phyloP scores from a whole-genome alignment of 2,888 invertebrate genomes.

The Epinotia brunnichana region DNA sequence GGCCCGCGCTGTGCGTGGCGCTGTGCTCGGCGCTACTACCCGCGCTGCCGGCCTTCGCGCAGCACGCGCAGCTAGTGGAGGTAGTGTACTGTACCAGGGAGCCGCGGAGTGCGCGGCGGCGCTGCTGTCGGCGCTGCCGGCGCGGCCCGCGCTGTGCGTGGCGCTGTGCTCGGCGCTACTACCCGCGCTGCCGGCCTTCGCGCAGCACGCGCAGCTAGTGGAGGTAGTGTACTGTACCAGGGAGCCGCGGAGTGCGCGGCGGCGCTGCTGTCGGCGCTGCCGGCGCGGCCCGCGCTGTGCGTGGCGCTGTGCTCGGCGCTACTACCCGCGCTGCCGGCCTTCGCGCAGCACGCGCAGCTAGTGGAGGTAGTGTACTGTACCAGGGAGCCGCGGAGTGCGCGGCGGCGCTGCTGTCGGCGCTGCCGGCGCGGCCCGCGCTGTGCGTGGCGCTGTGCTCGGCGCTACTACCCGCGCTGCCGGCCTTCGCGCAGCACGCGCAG shows the following conservation, averaged over 20 bases:
- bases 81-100: slow-evolving; percentile 49
- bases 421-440: slow-evolving; percentile 49
- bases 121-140: slow-evolving; percentile 62
- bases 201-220: slow-evolving; percentile 57
- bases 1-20: slow-evolving; percentile 54
- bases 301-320: slow-evolving; percentile 59
- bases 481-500: slow-evolving; percentile 57
- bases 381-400: background rate
- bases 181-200: slow-evolving; percentile 64
- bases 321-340: slow-evolving; percentile 64
- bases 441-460: slow-evolving; percentile 48
- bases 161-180: slow-evolving; percentile 55
- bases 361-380: slow-evolving; percentile 58
- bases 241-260: too few relatives aligned
- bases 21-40: slow-evolving; percentile 64
- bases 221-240: slow-evolving; percentile 55
- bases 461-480: slow-evolving; percentile 64
- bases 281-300: slow-evolving; percentile 10
- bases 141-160: slow-evolving; percentile 19
- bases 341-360: slow-evolving; percentile 58
- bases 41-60: slow-evolving; percentile 62
- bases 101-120: slow-evolving; percentile 51
- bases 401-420: slow-evolving; percentile 59
- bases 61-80: slow-evolving; percentile 60
- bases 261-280: background rate